phyloP scores from a whole-genome alignment of 2,113 vertebrate species.

The Nycticebus coucang region DNA sequence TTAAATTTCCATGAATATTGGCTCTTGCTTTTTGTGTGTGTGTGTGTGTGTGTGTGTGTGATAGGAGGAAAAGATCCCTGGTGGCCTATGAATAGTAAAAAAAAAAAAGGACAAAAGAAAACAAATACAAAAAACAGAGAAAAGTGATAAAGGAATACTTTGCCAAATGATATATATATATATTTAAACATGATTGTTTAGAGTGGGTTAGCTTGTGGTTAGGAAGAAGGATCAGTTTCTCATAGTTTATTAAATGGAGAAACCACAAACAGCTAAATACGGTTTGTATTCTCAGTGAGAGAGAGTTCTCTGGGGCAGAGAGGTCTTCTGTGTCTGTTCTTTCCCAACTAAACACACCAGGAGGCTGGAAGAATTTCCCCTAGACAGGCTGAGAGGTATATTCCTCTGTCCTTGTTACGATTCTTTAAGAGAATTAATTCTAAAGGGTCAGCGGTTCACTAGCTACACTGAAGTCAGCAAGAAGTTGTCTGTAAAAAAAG shows the following conservation, averaged over 20 bases:
- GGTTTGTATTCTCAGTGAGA: background rate
- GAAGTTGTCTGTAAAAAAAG: background rate
- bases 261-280: background rate
- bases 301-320: background rate
- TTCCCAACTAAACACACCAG: background rate
- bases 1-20: background rate
- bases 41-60: too few relatives aligned
- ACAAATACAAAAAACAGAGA: too few relatives aligned
- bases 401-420: background rate
- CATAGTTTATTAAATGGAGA: background rate
- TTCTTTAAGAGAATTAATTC: background rate
- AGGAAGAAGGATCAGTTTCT: background rate
- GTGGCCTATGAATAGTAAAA: too few relatives aligned
- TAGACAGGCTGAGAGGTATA: background rate
- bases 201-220: background rate
- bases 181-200: background rate
- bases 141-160: background rate
- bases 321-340: background rate
- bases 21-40: too few relatives aligned
- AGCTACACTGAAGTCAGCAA: background rate
- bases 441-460: background rate
- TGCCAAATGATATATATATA: background rate
- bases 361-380: constrained; percentile 26
- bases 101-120: too few relatives aligned
- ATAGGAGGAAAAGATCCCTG: too few relatives aligned